Base-by-base conservation (phyloP, 1,140 invertebrate species). In the Neomicropteryx cornuta region DNA sequence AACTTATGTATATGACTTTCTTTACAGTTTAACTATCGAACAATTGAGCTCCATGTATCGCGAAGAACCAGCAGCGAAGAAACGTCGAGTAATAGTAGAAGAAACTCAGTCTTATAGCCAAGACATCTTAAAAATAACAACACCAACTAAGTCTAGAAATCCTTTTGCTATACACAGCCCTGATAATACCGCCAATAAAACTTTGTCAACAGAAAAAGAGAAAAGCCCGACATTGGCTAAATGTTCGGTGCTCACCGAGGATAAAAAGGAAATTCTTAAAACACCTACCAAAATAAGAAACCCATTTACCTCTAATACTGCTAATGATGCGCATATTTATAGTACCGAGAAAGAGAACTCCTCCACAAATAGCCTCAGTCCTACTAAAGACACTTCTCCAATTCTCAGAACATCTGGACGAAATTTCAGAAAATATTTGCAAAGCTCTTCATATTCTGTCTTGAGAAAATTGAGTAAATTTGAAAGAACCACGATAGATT, bases 11-110 rank as follows among this genome's bases (percentile, higher is more conserved):
- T 8, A 18, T 21, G 11, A 41, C 27, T 44, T 41, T 40, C 36
- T 31, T 48, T 45, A 19, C 23, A 49, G 45, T 27, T 33, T 47
- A 39, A 59, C 63, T 36, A 65, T 66, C 48, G 56, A 68, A 47
- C 44, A 52, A 14, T 41, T 68, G 36, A 64, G 53, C 38, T 56
- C 45, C 14, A 68, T 68, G 59, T 68, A 68, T 43, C 61, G 60
- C 45, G 23, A 49, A 16, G 56, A 65, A 41, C 58, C 63, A 10
- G 42, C 46, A 2, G 39, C 11, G 18, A 65, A 66, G 35, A 60
- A 55, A 44, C 49, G 52, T 42, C 62, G 53, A 49, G 28, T 50
- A 0, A 46, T 58, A 18, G 44, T 38, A 32, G 45, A 51, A 33
- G 43, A 39, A 30, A 41, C 39, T 14, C 45, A 47, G 33, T 36